These are phyloP conservation scores for Cyclargus thomasi DNA, from an alignment of 1,140 invertebrate genomes.

Conservation along the genomic window DNA sequence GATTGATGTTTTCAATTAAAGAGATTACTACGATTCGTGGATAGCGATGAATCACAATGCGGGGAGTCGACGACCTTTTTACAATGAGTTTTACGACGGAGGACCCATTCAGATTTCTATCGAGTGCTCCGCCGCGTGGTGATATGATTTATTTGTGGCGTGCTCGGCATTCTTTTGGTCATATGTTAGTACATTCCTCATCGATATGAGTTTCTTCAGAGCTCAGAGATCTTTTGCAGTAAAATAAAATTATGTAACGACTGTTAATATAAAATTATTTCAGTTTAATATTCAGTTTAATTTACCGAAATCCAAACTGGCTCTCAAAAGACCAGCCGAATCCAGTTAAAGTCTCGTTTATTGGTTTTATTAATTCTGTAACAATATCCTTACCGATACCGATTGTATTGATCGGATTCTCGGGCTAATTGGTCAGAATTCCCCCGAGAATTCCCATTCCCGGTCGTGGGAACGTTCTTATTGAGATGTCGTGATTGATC, in stretches of 20 bases:
- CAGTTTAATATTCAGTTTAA: too few relatives aligned
- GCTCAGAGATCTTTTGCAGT: too few relatives aligned
- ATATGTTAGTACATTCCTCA: neutral
- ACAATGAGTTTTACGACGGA: constrained; percentile 44
- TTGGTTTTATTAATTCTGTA: neutral
- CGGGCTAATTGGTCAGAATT: neutral
- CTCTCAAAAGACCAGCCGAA: too few relatives aligned
- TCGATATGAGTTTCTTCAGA: neutral
- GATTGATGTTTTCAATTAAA: constrained; percentile 33
- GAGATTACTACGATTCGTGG: constrained; percentile 34
- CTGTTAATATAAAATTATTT: too few relatives aligned
- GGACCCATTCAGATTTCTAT: constrained; percentile 38
- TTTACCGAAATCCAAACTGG: too few relatives aligned
- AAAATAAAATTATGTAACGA: too few relatives aligned
- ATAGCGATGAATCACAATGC: constrained; percentile 42
- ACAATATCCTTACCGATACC: neutral
- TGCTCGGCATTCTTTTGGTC: constrained; percentile 11
- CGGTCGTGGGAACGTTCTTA: neutral
- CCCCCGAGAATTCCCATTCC: neutral
- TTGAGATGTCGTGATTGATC: constrained; percentile 13
- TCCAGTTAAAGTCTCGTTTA: neutral
- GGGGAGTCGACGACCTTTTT: constrained; percentile 39
- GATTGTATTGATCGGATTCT: neutral
- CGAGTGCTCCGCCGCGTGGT: constrained; percentile 7
- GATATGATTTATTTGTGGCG: constrained; percentile 15